Conservation (phyloP, 23 tunicate genomes). For the Halocynthia roretzi region DNA sequence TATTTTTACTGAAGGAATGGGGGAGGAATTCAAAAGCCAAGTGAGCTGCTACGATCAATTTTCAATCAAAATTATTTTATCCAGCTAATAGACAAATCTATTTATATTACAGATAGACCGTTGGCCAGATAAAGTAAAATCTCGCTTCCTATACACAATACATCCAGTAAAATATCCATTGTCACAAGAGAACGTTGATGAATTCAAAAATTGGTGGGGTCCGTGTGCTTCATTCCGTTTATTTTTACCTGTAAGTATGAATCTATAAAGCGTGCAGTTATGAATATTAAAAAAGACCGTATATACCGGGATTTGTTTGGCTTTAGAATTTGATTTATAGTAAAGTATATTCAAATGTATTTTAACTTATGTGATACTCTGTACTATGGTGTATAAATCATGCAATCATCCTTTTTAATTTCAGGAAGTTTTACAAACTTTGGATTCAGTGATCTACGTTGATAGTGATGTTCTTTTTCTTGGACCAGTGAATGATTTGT, state of each 20-base stretch:
- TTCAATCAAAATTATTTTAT: background rate
- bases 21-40: constrained; percentile 24
- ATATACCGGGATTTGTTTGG: too few relatives aligned
- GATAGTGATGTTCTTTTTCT: constrained; percentile 95
- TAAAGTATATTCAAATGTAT: too few relatives aligned
- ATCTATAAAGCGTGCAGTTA: too few relatives aligned
- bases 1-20: constrained; percentile 43
- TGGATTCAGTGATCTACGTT: constrained; percentile 87
- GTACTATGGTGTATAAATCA: too few relatives aligned
- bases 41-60: background rate
- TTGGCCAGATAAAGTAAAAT: constrained; percentile 31
- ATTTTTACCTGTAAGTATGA: constrained; percentile 67
- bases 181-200: constrained; percentile 22
- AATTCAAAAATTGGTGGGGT: constrained; percentile 91
- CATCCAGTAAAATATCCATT: constrained; percentile 67
- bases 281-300: too few relatives aligned
- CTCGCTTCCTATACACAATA: background rate
- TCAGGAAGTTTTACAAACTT: constrained; percentile 45
- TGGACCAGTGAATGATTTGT: constrained; percentile 68
- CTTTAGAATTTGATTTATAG: too few relatives aligned
- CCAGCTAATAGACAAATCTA: background rate
- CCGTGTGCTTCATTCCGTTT: constrained; percentile 96
- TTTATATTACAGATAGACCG: constrained; percentile 27
- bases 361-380: too few relatives aligned
- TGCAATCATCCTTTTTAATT: background rate